A percentile compares a stretch with the other conserved stretches of the same genome.
These are phyloP conservation scores for Terebella lapidaria DNA, from an alignment of 2,888 invertebrate genomes.

Conservation along the genomic window DNA sequence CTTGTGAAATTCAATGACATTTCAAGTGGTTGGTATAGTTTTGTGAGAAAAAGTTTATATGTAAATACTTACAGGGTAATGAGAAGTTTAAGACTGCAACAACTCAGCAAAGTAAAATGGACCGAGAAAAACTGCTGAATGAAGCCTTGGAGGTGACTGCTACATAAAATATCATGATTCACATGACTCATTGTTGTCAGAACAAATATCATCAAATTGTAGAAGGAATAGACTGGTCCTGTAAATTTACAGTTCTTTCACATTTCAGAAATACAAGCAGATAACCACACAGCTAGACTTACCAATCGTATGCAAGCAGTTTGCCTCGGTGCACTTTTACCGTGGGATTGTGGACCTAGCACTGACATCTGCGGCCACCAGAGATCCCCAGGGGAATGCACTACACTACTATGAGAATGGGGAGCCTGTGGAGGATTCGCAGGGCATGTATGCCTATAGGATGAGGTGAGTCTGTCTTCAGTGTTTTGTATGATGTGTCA, in stretches of 20 bases:
- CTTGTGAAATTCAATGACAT: too few relatives aligned
- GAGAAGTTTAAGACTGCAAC: conserved; percentile 79
- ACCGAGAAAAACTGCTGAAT: neutral
- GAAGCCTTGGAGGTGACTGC: neutral
- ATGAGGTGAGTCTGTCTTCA: conserved; percentile 38
- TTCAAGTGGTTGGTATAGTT: too few relatives aligned
- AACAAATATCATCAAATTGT: too few relatives aligned
- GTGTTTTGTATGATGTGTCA: too few relatives aligned
- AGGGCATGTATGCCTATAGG: conserved; percentile 69
- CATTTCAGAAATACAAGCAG: conserved; percentile 68
- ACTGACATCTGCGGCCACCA: conserved; percentile 73
- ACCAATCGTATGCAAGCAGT: conserved; percentile 76
- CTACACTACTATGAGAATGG: conserved; percentile 81
- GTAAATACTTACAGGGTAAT: conserved; percentile 63
- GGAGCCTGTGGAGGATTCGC: conserved; percentile 75
- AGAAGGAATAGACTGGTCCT: too few relatives aligned
- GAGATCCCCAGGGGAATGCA: conserved; percentile 83
- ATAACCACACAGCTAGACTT: conserved; percentile 83
- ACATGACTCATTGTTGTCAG: too few relatives aligned
- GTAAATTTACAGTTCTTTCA: too few relatives aligned
- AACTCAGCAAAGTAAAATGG: conserved; percentile 46
- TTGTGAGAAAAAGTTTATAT: too few relatives aligned
- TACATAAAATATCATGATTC: neutral
- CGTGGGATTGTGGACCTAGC: conserved; percentile 85
- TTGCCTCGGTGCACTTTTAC: conserved; percentile 71